Percentiles rank a stretch among this genome's conserved stretches.
These are phyloP conservation scores for Percopsis omiscomaycus DNA, from an alignment of 2,797 vertebrate species.

Conservation along the genomic window DNA sequence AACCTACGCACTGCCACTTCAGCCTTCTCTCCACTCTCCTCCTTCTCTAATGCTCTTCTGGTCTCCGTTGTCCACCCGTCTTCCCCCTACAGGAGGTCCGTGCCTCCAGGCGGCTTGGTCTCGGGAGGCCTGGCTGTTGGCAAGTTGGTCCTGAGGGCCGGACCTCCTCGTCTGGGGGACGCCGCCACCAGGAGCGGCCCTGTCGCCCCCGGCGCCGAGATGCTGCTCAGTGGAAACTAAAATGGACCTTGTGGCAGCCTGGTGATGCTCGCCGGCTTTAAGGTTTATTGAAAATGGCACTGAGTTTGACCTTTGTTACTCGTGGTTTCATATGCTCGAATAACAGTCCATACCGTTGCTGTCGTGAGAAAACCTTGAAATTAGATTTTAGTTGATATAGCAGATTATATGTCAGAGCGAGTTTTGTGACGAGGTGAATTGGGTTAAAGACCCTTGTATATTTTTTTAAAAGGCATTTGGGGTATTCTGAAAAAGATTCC, in stretches of 20 bases:
- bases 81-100: constrained; percentile 85
- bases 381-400: no score
- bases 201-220: constrained; percentile 83
- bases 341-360: neutral
- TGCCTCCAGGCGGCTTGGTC: constrained; percentile 80
- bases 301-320: constrained; percentile 38
- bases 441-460: no score
- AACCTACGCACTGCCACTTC: no score
- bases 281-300: neutral
- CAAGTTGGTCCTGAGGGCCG: constrained; percentile 84
- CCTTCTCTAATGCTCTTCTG: neutral
- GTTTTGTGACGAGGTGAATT: no score
- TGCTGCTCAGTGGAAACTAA: constrained; percentile 90
- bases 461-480: no score
- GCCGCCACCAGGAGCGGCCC: constrained; percentile 78
- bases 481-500: no score
- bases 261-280: no score
- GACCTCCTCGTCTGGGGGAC: constrained; percentile 79
- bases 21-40: neutral
- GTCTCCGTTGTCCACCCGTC: constrained; percentile 23
- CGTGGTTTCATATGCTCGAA: constrained; percentile 27
- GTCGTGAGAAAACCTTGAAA: no score
- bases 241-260: constrained; percentile 32
- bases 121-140: constrained; percentile 74
- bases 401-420: no score